Conservation (phyloP, 2,113 vertebrate species). For the Loxodonta africana region DNA sequence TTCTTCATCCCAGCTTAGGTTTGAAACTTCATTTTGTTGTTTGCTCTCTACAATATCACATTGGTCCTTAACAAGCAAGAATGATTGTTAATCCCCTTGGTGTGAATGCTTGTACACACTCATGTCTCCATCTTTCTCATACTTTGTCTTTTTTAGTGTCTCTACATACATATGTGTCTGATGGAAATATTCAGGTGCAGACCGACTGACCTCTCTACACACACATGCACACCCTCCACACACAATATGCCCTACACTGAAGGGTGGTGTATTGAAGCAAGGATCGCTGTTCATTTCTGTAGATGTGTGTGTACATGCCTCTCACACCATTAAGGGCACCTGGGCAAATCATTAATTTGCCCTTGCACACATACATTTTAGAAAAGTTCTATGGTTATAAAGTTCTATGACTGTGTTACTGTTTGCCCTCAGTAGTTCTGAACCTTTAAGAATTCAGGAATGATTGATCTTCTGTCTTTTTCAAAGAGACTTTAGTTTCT, state of each 20-base stretch:
- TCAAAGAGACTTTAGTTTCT: conserved; percentile 28
- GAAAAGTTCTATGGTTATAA: not conserved
- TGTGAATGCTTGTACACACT: not conserved
- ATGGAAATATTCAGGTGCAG: not conserved
- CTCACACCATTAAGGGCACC: not conserved
- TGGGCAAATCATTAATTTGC: not conserved
- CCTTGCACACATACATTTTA: not conserved
- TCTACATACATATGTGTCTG: not conserved
- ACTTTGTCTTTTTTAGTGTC: not conserved
- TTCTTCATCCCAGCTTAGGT: not conserved
- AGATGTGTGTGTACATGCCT: not conserved
- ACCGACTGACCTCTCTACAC: not conserved
- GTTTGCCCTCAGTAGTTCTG: not conserved
- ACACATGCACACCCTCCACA: not conserved
- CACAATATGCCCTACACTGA: not conserved
- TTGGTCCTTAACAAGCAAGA: not conserved
- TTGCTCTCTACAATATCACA: not conserved
- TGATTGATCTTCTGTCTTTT: not conserved
- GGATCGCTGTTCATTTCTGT: not conserved
- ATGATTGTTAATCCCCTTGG: not conserved
- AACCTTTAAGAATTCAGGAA: not conserved
- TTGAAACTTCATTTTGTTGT: not conserved
- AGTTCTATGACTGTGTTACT: not conserved
- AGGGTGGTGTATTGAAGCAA: not conserved
- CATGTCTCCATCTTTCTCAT: not conserved